Conservation (phyloP, 2,797 vertebrate species). For the Hyperoplus immaculatus region DNA sequence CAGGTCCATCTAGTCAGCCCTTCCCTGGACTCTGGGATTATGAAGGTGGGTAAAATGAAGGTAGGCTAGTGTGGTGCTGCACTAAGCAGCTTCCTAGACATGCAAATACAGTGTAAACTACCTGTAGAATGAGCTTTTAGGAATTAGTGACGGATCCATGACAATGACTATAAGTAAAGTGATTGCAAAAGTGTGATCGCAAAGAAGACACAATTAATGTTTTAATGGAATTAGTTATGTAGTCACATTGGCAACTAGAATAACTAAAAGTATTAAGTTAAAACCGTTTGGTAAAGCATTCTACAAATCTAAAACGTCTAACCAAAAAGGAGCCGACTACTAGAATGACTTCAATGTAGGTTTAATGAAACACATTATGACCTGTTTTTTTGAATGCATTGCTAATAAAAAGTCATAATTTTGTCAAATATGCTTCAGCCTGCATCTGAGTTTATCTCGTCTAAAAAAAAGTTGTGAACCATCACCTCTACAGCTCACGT, state of each 20-base stretch:
- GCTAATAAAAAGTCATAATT: background rate
- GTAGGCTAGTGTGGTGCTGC: background rate
- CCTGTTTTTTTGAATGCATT: background rate
- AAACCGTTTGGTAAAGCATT: background rate
- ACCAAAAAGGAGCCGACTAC: background rate
- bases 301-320: background rate
- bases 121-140: background rate
- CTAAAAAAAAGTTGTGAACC: background rate
- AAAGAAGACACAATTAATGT: background rate
- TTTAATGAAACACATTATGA: background rate
- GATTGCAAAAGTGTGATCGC: background rate
- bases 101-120: background rate
- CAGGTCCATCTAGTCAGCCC: constrained; percentile 84
- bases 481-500: background rate
- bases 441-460: background rate
- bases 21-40: constrained; percentile 93
- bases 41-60: constrained; percentile 85
- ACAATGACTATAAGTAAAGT: background rate
- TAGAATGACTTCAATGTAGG: background rate
- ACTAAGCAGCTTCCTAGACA: background rate
- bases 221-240: background rate
- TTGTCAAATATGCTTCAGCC: background rate
- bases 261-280: background rate
- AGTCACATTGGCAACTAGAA: background rate
- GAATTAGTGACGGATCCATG: background rate